phyloP scores from a whole-genome alignment of 2,888 invertebrate genomes.

The Prosapia bicincta region DNA sequence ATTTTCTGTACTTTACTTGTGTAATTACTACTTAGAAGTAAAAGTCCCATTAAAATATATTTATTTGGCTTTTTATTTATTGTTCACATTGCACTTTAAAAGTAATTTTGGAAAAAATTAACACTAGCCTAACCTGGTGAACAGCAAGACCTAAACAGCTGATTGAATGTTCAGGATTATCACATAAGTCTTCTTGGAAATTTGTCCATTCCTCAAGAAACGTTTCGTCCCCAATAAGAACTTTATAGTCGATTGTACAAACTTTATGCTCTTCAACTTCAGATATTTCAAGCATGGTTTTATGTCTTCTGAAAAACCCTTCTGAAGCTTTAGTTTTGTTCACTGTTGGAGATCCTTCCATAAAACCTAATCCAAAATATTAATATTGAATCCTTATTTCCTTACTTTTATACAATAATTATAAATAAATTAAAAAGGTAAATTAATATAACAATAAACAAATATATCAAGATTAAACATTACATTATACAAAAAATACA shows the following conservation, averaged over 20 bases:
- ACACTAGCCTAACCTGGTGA: no score
- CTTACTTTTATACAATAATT: no score
- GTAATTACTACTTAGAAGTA: no score
- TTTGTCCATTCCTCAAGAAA: constrained; percentile 59
- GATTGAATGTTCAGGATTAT: constrained; percentile 64
- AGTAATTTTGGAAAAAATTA: no score
- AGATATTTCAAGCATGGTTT: constrained; percentile 51
- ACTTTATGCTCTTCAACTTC: constrained; percentile 57
- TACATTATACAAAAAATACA: constrained; percentile 4
- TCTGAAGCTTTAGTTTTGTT: constrained; percentile 54
- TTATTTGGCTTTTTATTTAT: no score
- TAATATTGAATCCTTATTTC: neutral
- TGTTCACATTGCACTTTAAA: no score
- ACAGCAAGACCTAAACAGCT: constrained; percentile 72
- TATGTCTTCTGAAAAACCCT: constrained; percentile 52
- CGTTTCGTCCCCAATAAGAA: constrained; percentile 53
- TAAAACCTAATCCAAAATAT: constrained; percentile 46
- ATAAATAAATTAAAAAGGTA: no score
- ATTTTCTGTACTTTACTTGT: no score
- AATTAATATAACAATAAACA: no score
- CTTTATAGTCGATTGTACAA: constrained; percentile 57
- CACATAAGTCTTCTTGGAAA: constrained; percentile 62
- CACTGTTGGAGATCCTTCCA: constrained; percentile 50
- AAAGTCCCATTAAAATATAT: no score
- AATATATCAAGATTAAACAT: constrained; percentile 6